Conservation (phyloP, 2,888 invertebrate genomes). For the Euspilapteryx auroguttella region DNA sequence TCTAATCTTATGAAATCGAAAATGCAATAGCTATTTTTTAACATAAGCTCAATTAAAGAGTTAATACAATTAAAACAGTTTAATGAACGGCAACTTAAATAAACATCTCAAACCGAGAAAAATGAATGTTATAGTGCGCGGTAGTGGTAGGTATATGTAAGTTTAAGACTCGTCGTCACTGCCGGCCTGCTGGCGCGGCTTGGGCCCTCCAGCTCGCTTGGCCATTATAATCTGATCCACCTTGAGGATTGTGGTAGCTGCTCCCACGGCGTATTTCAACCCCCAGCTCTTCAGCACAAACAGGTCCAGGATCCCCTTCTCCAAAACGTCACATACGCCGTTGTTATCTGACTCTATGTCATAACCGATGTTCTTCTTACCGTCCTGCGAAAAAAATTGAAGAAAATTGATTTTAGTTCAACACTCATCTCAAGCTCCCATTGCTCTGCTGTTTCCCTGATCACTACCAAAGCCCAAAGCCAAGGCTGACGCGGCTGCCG, state of each 20-base stretch:
- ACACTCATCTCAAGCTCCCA: not conserved
- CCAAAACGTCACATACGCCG: conserved; percentile 72
- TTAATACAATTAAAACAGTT: too few relatives aligned
- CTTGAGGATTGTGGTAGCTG: conserved; percentile 88
- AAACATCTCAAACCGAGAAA: too few relatives aligned
- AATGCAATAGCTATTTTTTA: too few relatives aligned
- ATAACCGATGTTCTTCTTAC: conserved; percentile 79
- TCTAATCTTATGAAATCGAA: too few relatives aligned
- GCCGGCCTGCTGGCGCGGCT: conserved; percentile 67
- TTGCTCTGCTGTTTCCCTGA: too few relatives aligned
- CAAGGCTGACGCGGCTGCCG: too few relatives aligned
- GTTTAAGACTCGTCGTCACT: conserved; percentile 75
- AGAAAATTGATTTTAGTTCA: conserved; percentile 1
- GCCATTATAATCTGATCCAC: conserved; percentile 99
- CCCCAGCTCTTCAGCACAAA: conserved; percentile 90
- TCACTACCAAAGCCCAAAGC: too few relatives aligned
- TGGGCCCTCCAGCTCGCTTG: conserved; percentile 94
- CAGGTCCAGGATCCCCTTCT: conserved; percentile 80
- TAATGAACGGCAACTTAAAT: too few relatives aligned
- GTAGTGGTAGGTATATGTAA: too few relatives aligned
- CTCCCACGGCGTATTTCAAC: conserved; percentile 91
- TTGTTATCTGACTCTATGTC: conserved; percentile 82
- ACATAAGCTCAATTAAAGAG: too few relatives aligned
- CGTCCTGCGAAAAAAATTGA: conserved; percentile 52
- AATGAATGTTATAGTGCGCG: too few relatives aligned